phyloP scores from a whole-genome alignment of 30 jellyfish, hydroid and myxozoan species.

The Catostylus mosaicus region DNA sequence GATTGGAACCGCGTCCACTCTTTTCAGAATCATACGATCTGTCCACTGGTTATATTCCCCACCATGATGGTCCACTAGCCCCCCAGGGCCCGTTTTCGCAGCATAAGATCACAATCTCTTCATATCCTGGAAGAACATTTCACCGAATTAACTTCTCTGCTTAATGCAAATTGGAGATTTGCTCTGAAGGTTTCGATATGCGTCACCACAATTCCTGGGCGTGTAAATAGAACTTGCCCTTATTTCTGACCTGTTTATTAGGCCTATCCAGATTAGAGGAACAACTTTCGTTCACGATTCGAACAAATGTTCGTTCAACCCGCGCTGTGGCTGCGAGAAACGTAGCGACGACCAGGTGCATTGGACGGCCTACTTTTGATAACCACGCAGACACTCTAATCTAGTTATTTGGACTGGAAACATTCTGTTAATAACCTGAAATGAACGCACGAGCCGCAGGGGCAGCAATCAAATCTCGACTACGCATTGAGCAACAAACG shows the following conservation, averaged over 20 bases:
- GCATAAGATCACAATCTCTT: no score
- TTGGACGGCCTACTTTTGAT: background rate
- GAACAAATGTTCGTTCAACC: background rate
- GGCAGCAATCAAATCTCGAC: background rate
- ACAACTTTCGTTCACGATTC: background rate
- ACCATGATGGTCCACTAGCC: no score
- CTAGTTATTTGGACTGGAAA: background rate
- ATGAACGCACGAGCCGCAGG: background rate
- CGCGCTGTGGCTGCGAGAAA: background rate
- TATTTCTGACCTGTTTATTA: background rate
- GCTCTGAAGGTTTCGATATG: no score
- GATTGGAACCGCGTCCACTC: no score
- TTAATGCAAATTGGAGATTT: no score
- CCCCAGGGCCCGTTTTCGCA: no score
- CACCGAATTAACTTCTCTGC: no score
- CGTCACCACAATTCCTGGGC: conserved; percentile 1
- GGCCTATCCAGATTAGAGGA: background rate
- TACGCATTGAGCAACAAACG: background rate
- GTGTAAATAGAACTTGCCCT: background rate
- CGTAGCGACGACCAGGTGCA: conserved; percentile 9
- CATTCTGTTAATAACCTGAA: background rate
- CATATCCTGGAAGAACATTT: no score
- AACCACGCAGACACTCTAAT: background rate
- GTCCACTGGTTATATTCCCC: no score
- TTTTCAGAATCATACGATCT: no score